Evolutionary conservation across 2,797 vertebrate genomes (phyloP).

Genomic region (Carapus acus): DNA sequence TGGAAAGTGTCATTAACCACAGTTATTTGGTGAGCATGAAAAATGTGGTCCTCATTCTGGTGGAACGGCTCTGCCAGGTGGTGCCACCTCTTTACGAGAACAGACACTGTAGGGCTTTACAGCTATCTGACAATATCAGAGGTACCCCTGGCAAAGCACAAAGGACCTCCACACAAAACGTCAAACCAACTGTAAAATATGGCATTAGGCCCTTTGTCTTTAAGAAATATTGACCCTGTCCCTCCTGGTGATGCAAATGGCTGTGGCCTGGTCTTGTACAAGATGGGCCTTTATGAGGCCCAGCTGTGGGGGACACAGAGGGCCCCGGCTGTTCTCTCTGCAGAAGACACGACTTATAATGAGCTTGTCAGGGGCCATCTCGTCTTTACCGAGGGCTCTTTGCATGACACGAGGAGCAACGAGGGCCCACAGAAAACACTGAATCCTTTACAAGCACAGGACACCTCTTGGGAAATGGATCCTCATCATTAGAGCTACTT

Average conservation of each 20-base stretch:
- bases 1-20: conserved; percentile 51
- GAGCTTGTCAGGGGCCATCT: conserved; percentile 57
- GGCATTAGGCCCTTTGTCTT: conserved; percentile 69
- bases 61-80: conserved; percentile 58
- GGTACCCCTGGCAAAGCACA: conserved; percentile 56
- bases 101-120: conserved; percentile 38
- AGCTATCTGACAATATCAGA: conserved; percentile 39
- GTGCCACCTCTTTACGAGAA: conserved; percentile 49
- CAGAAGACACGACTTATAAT: conserved; percentile 60
- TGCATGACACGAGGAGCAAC: conserved; percentile 53
- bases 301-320: conserved; percentile 38
- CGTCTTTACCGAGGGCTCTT: conserved; percentile 42
- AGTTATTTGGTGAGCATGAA: conserved; percentile 50
- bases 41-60: conserved; percentile 42
- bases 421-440: conserved; percentile 44
- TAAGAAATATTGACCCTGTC: conserved; percentile 51
- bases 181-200: conserved; percentile 71
- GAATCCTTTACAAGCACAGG: conserved; percentile 27
- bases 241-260: conserved; percentile 42
- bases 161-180: conserved; percentile 61
- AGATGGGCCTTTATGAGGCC: conserved; percentile 59
- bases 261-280: conserved; percentile 53
- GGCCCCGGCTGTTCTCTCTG: conserved; percentile 36
- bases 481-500: conserved; percentile 13
- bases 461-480: conserved; percentile 32